Conservation (phyloP, 1,140 invertebrate species). For the Drosophila nasuta region DNA sequence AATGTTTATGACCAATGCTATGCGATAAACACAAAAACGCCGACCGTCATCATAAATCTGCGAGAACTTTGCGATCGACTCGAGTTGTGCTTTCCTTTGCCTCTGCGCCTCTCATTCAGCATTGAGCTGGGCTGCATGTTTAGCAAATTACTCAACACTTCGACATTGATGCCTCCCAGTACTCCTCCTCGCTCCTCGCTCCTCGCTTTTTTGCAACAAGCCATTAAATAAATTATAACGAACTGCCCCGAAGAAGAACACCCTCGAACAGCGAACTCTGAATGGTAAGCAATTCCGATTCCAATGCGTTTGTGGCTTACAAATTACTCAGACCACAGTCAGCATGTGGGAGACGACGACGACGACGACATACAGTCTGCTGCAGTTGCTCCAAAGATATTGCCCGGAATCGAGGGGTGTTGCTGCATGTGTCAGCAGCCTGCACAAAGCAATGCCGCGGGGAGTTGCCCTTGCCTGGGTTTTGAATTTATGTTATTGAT, state of each 20-base stretch:
- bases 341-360: conserved; percentile 70
- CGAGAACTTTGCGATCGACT: conserved; percentile 40
- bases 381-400: conserved; percentile 23
- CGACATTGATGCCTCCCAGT: conserved; percentile 39
- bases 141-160: conserved; percentile 80
- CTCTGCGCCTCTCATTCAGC: conserved; percentile 5
- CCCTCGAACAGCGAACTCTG: not conserved
- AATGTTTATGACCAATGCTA: conserved; percentile 49
- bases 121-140: conserved; percentile 46
- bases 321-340: conserved; percentile 48
- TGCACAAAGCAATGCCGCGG: conserved; percentile 75
- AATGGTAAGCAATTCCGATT: conserved; percentile 3
- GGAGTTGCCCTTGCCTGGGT: conserved; percentile 49
- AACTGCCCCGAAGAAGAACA: conserved; percentile 42
- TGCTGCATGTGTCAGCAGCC: conserved; percentile 61
- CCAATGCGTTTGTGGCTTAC: conserved; percentile 46
- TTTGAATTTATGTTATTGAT: conserved; percentile 81
- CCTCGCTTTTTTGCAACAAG: conserved; percentile 27
- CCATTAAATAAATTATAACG: conserved; percentile 80
- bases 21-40: conserved; percentile 57
- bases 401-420: not conserved
- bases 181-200: not conserved
- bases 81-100: not conserved
- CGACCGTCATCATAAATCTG: conserved; percentile 52
- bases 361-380: conserved; percentile 74